Evolutionary conservation across 2,797 vertebrate genomes (phyloP), one percentile per base, ranked within the genome.

Genomic region (Dallia pectoralis): DNA sequence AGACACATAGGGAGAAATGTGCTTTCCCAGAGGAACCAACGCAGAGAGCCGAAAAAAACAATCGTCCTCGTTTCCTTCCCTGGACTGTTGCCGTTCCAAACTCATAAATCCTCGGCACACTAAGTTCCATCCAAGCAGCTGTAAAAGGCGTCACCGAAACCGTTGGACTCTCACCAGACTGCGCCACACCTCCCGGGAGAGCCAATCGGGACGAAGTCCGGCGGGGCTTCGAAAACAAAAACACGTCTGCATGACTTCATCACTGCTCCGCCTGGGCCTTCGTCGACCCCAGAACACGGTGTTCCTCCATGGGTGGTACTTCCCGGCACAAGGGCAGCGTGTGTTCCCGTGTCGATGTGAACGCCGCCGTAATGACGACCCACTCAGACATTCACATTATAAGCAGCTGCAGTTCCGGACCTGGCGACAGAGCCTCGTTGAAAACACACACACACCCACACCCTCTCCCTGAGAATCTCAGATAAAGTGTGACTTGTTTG

Each of bases 261-360:
- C 32, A 49, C 19, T 7, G 18, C 30, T 15, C 49, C 61, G 27
- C 59, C 12, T 14, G 19, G 0, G 25, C 25, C 36, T 27, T 22
- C 32, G 19, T 11, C 27, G 6, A 62, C 33, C 25, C 19, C 9
- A 25, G 47, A 51, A 90, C 88, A 88, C 79, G 85, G 86, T 85
- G 88, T 89, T 91, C 89, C 85, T 87, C 82, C 86, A 85, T 85
- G 87, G 85, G 85, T 85, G 87, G 88, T 86, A 85, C 69, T 73
- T 79, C 74, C 79, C 87, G 82, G 79, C 83, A 80, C 74, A 77
- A 69, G 79, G 25, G 27, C 48, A 33, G 29, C 27, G 29, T 73
- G 27, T 73, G 29, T 32, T 22, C 7, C 2, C 8, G 61, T 32
- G 61, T 18, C 18, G 61, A 63, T 18, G 61, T 32, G 22, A 29